Evolutionary conservation across 1,140 invertebrate species (phyloP), one percentile per base, ranked within the genome.

Genomic region (Ridgeia piscesae): DNA sequence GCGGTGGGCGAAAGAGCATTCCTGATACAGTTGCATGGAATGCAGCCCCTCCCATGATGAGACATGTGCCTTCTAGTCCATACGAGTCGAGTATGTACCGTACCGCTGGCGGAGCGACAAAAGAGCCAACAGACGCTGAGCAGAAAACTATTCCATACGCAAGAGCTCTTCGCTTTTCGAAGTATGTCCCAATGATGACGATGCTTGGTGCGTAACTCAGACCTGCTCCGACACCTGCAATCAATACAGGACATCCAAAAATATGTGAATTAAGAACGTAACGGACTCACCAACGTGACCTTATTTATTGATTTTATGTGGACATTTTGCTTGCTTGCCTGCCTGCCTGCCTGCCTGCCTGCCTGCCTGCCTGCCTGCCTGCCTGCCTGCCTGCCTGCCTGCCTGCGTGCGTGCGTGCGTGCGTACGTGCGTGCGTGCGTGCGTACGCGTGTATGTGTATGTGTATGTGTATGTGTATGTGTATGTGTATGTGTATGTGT

Each of bases 101-200:
- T 31, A 94, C 91, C 33, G 98, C 94, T 0, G 98, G 98, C 1
- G 98, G 98, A 95, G 98, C 98, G 89, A 98, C 97, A 94, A 99
- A 98, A 0, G 98, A 98, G 0, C 98, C 98, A 4, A 96, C 94
- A 77, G 95, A 96, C 14, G 98, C 98, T 4, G 98, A 98, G 94
- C 98, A 98, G 0, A 99, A 98, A 0, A 98, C 98, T 34, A 99
- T 98, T 2, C 97, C 97, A 6, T 98, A 98, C 1, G 98, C 98
- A 93, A 99, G 96, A 14, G 98, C 98, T 92, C 98, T 96, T 93
- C 97, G 97, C 93, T 98, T 97, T 93, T 99, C 98, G 94, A 99
- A 99, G 96, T 99, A 99, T 92, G 97, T 97, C 14, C 98, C 98
- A 0, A 99, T 98, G 94, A 97, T 98, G 31, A 99, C 98, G 93